Percentiles rank a stretch among this genome's conserved stretches.
Evolutionary conservation across 2,888 invertebrate species (phyloP).

Genomic region (Tillus elongatus): DNA sequence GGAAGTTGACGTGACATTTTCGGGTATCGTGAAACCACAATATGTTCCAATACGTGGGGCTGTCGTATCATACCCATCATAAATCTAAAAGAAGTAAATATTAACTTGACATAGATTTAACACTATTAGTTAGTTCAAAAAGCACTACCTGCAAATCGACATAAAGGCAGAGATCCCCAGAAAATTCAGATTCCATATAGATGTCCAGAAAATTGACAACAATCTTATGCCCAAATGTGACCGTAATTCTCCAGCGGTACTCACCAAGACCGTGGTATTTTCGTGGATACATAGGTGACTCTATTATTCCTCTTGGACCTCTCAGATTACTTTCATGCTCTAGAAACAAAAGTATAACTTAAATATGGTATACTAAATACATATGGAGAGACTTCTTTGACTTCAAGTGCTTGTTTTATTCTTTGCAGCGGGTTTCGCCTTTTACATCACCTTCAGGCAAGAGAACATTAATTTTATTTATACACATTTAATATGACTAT

Average conservation of each 20-base stretch:
- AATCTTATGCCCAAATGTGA: not conserved
- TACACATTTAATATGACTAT: too few species aligned
- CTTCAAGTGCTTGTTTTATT: not conserved
- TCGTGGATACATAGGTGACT: conserved; percentile 1
- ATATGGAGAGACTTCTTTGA: conserved; percentile 1
- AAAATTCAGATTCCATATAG: not conserved
- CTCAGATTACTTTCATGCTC: too few species aligned
- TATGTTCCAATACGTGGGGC: not conserved
- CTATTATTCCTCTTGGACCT: not conserved
- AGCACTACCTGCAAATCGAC: too few species aligned
- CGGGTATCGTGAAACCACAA: conserved; percentile 2
- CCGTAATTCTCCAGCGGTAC: not conserved
- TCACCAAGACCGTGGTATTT: not conserved
- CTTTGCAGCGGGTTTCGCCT: too few species aligned
- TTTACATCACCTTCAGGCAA: too few species aligned
- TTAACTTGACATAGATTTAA: too few species aligned
- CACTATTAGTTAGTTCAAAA: too few species aligned
- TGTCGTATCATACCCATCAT: not conserved
- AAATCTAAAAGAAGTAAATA: too few species aligned
- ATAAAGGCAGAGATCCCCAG: not conserved
- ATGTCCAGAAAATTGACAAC: not conserved
- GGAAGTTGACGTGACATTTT: not conserved
- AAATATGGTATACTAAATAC: too few species aligned
- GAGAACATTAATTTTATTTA: too few species aligned
- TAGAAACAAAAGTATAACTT: too few species aligned